phyloP scores from a whole-genome alignment of 2,888 invertebrate species.

The Podotricha telesiphe region DNA sequence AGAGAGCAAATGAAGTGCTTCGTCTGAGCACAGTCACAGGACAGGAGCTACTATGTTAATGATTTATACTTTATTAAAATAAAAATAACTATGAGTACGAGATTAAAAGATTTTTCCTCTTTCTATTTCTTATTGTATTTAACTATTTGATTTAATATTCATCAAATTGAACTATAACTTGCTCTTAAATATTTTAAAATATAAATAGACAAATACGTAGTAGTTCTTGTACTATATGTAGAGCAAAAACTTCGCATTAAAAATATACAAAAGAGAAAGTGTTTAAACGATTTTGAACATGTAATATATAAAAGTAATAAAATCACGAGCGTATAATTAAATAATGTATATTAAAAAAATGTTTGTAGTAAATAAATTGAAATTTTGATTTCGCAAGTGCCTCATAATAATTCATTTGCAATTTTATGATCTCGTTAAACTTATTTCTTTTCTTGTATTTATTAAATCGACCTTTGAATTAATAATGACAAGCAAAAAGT shows the following conservation, averaged over 20 bases:
- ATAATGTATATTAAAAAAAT: slow-evolving; percentile 36
- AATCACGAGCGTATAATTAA: slow-evolving; percentile 28
- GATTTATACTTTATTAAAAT: neutral
- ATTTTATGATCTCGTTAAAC: slow-evolving; percentile 34
- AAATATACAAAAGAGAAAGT: slow-evolving; percentile 4
- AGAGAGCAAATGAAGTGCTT: slow-evolving; percentile 33
- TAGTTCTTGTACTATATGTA: too few relatives aligned
- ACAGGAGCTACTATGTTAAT: neutral
- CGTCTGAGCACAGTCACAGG: slow-evolving; percentile 24
- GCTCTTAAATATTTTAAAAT: neutral
- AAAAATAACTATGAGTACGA: too few relatives aligned
- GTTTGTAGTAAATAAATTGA: slow-evolving; percentile 28
- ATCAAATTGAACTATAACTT: neutral
- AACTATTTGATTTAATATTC: neutral
- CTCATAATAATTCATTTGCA: slow-evolving; percentile 26
- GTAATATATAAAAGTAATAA: slow-evolving; percentile 8
- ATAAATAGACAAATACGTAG: too few relatives aligned
- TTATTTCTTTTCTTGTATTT: slow-evolving; percentile 26
- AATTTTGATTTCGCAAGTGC: slow-evolving; percentile 31
- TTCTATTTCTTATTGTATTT: too few relatives aligned
- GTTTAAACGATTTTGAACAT: neutral
- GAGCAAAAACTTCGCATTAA: too few relatives aligned
- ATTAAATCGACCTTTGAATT: slow-evolving; percentile 17
- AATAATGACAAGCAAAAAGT: slow-evolving; percentile 9
- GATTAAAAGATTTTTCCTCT: too few relatives aligned